phyloP scores from a whole-genome alignment of 1,140 invertebrate species.

The Anadara kagoshimensis region DNA sequence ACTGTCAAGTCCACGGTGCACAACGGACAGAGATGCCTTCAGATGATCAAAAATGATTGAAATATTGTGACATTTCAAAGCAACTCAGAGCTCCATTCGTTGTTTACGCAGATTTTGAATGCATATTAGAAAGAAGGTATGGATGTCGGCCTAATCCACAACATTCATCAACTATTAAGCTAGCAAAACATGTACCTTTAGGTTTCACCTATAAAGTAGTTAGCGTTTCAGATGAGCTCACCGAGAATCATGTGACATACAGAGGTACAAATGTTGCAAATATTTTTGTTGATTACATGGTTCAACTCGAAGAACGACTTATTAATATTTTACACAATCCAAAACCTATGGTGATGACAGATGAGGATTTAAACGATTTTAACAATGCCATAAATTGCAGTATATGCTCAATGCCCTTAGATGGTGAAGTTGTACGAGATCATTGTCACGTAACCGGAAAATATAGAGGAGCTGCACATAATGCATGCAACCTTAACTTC shows the following conservation, averaged over 20 bases:
- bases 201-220: slow-evolving; percentile 17
- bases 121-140: not conserved
- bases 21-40: slow-evolving; percentile 24
- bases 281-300: slow-evolving; percentile 19
- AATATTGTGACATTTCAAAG: not conserved
- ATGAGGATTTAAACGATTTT: slow-evolving; percentile 15
- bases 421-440: slow-evolving; percentile 17
- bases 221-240: not conserved
- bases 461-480: slow-evolving; percentile 42
- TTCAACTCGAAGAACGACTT: slow-evolving; percentile 8
- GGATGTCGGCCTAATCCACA: slow-evolving; percentile 2
- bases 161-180: slow-evolving; percentile 1
- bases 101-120: slow-evolving; percentile 15
- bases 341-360: slow-evolving; percentile 18
- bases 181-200: slow-evolving; percentile 6
- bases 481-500: slow-evolving; percentile 38
- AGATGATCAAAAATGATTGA: slow-evolving; percentile 15
- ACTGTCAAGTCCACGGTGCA: slow-evolving; percentile 29
- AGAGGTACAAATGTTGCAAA: slow-evolving; percentile 9
- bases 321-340: slow-evolving; percentile 2
- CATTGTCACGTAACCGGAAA: slow-evolving; percentile 41
- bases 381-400: not conserved
- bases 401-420: slow-evolving; percentile 7
- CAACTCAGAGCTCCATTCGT: slow-evolving; percentile 5
- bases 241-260: slow-evolving; percentile 11